Conservation (phyloP, 2,113 vertebrate species). For the Morone chrysops region DNA sequence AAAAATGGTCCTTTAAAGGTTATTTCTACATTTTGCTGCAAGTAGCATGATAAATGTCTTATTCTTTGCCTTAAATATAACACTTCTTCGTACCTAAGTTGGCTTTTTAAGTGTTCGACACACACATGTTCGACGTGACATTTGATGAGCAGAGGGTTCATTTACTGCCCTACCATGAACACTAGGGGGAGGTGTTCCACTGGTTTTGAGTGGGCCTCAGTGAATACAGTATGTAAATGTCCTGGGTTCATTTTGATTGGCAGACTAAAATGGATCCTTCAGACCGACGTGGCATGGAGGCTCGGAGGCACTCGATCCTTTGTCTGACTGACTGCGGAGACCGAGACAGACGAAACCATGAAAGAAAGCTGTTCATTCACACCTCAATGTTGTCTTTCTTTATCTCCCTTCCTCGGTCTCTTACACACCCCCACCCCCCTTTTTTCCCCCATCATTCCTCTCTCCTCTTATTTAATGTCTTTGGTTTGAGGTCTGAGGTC, state of each 20-base stretch:
- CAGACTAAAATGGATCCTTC: conserved; percentile 76
- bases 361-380: not conserved
- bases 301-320: conserved; percentile 34
- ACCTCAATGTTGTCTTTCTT: not conserved
- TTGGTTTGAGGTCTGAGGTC: conserved; percentile 14
- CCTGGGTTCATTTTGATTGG: conserved; percentile 75
- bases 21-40: too few relatives aligned
- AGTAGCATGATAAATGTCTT: too few relatives aligned
- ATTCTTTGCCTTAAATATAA: too few relatives aligned
- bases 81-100: too few relatives aligned
- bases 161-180: conserved; percentile 24
- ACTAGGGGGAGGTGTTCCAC: conserved; percentile 44
- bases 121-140: not conserved
- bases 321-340: conserved; percentile 43
- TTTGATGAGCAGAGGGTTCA: not conserved
- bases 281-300: conserved; percentile 52
- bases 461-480: not conserved
- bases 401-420: not conserved
- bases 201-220: conserved; percentile 28
- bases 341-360: not conserved
- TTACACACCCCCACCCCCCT: too few relatives aligned
- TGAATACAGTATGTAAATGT: conserved; percentile 67
- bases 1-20: too few relatives aligned
- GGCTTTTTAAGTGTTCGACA: not conserved
- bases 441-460: not conserved